Evolutionary conservation across 2,888 invertebrate species (phyloP), one percentile per base, ranked within the genome.

Genomic region (Mythimna lalbum): DNA sequence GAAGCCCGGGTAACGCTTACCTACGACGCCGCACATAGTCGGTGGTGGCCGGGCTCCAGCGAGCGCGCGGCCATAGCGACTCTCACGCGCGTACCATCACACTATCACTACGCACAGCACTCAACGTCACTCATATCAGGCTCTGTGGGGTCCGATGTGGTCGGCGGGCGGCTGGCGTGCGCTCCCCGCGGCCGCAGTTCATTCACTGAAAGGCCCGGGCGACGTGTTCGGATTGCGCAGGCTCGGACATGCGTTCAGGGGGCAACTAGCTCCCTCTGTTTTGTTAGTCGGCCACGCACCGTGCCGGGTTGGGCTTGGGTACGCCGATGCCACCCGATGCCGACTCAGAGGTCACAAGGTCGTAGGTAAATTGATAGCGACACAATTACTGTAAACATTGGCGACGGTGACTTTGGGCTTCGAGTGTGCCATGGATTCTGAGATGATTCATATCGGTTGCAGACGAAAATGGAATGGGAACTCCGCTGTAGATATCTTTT

Each of bases 181-280:
- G 82, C 86, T 76, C 89, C 80, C 79, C 85, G 76, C 89, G 87
- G 83, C 83, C 85, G 83, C 88, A 83, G 84, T 91, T 89, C 95
- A 94, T 95, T 94, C 95, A 96, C 96, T 96, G 94, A 88, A 89
- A 88, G 89, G 91, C 93, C 95, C 93, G 94, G 94, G 94, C 90
- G 88, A 90, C 86, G 74, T 72, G 84, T 68, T 69, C 75, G 70
- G 74, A 90, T 64, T 90, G 95, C 95, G 95, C 95, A 95, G 88
- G 87, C 92, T 91, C 94, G 90, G 92, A 90, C 92, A 89, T 92
- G 91, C 91, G 91, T 91, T 91, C 88, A 89, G 85, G 84, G 81
- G 81, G 77, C 81, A 89, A 86, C 90, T 89, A 89, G 92, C 92
- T 92, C 91, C 93, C 91, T 91, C 93, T 92, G 89, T 90, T 86